These are phyloP conservation scores for Hydractinia echinata DNA, from an alignment of 30 jellyfish, hydroid and myxozoan species.

Conservation along the genomic window DNA sequence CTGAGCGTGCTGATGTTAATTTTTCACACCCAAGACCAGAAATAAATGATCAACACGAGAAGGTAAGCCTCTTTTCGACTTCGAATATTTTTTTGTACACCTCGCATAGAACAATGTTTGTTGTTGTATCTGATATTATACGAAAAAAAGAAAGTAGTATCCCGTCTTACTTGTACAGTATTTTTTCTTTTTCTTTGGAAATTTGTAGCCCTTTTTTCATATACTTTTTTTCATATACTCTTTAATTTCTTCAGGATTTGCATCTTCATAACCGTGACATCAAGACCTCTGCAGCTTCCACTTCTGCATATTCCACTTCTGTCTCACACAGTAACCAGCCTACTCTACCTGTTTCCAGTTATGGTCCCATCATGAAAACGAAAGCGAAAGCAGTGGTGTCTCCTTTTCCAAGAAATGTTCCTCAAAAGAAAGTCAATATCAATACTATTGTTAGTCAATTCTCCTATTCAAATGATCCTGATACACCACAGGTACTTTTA, in stretches of 20 bases:
- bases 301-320: slow-evolving; percentile 13
- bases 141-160: background rate
- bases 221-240: no score
- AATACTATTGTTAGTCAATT: slow-evolving; percentile 32
- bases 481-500: slow-evolving; percentile 36
- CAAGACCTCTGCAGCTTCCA: slow-evolving; percentile 18
- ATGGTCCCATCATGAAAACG: slow-evolving; percentile 23
- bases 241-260: no score
- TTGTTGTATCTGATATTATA: background rate
- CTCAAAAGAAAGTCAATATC: slow-evolving; percentile 42
- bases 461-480: slow-evolving; percentile 32
- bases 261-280: slow-evolving; percentile 1
- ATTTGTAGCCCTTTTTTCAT: no score
- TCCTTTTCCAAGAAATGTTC: slow-evolving; percentile 27
- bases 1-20: slow-evolving; percentile 42
- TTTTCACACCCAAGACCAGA: background rate
- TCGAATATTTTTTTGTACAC: background rate
- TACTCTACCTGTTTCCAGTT: background rate
- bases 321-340: slow-evolving; percentile 3
- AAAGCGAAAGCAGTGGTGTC: slow-evolving; percentile 45
- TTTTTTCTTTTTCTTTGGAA: background rate
- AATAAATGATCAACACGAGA: background rate
- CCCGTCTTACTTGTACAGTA: background rate
- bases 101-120: background rate
- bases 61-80: slow-evolving; percentile 1